Evolutionary conservation across 2,888 invertebrate species (phyloP), one percentile per base, ranked within the genome.

Genomic region (Baccha elongata): DNA sequence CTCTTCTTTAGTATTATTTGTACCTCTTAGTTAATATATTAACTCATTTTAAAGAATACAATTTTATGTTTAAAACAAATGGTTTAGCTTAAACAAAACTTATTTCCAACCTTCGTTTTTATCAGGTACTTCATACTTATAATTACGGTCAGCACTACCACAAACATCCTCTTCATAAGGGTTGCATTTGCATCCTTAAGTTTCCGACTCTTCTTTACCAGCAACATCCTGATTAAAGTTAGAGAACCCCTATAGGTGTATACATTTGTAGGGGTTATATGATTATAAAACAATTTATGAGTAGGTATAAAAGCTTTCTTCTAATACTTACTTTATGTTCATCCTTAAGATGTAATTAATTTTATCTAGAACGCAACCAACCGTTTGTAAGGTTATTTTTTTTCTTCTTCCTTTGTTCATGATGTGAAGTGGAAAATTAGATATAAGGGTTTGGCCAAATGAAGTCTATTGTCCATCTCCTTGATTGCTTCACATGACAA

Each of bases 241-340:
- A 3, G 6, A 46, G 35, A 10, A 0, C 29, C 1, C 17, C 21
- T 21, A n/a, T 50, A 26, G 3, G 29, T 19, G 46, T 21, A 3
- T 4, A 42, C 6, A 35, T 44, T 42, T 29, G 26, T 15, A 6
- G 46, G 13, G 23, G 52, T 11, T 62, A 46, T 62, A 46, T 53
- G 46, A 48, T 64, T 46, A 55, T 50, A 58, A 60, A 78, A 50
- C 42, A 50, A 58, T 71, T 78, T 69, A 46, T 29, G 35, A 37
- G 13, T 15, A n/a, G n/a, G n/a, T 3, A 42, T 19, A 64, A 69
- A 37, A 35, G 65, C 17, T 19, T 53, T 21, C 53, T 58, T 58
- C 11, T 40, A 21, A 13, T 8, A 3, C 29, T 7, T 19, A 26
- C 19, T 19, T 60, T 50, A 32, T 42, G 44, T 44, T 29, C 32